Conservation (phyloP, 2,113 vertebrate genomes). For the Aepyceros melampus region DNA sequence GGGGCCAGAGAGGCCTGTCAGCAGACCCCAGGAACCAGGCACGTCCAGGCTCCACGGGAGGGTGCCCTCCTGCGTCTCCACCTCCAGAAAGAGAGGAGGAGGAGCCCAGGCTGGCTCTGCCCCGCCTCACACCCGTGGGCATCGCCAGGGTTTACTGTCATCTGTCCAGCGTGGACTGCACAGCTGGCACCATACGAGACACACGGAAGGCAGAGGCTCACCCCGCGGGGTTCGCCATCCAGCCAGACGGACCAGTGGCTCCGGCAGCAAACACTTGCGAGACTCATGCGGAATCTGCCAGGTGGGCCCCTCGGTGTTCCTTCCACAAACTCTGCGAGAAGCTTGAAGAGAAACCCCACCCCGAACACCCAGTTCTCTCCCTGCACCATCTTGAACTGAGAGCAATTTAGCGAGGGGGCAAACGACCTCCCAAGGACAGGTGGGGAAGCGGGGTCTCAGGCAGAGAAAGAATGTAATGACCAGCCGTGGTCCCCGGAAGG, state of each 20-base stretch:
- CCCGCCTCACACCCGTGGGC: fast-evolving
- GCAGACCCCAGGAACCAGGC: neutral
- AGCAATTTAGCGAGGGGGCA: fast-evolving
- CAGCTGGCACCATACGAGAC: fast-evolving
- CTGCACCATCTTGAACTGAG: neutral
- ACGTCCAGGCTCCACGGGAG: fast-evolving
- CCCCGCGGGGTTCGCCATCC: fast-evolving
- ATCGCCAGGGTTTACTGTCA: neutral
- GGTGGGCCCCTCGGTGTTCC: fast-evolving
- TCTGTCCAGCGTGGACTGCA: fast-evolving
- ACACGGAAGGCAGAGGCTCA: neutral
- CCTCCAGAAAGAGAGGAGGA: no score
- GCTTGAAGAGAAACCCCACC: neutral
- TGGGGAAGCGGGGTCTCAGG: fast-evolving
- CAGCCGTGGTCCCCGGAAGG: fast-evolving
- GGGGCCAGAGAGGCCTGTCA: fast-evolving
- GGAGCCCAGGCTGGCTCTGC: neutral
- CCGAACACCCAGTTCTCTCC: neutral
- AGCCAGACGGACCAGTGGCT: neutral
- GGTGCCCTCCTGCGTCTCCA: neutral
- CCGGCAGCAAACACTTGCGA: neutral
- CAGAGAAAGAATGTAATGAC: neutral
- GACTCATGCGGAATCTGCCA: fast-evolving
- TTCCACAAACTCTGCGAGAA: neutral
- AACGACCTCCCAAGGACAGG: neutral